These are phyloP conservation scores for Eurypyga helias DNA, from an alignment of 2,113 vertebrate species.

Conservation along the genomic window DNA sequence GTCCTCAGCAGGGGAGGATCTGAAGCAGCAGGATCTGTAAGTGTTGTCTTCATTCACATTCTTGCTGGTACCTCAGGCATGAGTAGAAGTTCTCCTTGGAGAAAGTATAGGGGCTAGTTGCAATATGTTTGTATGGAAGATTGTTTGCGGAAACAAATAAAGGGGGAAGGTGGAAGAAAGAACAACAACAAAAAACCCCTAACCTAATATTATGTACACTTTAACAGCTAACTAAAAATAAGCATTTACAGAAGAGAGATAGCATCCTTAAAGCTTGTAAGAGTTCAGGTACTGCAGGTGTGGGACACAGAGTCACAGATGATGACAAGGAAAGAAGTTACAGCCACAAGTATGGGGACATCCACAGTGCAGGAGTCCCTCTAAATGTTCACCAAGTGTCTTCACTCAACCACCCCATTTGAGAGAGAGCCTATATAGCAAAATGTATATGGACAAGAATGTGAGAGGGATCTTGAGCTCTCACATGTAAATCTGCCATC, in stretches of 20 bases:
- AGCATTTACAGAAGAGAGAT: neutral
- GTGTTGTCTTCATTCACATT: neutral
- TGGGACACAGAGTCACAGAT: neutral
- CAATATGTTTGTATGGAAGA: neutral
- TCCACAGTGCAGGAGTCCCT: neutral
- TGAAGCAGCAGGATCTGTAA: neutral
- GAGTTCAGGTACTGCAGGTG: neutral
- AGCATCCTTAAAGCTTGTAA: neutral
- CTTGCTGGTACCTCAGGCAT: neutral
- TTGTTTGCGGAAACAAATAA: neutral
- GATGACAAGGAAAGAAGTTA: neutral
- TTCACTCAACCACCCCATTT: neutral
- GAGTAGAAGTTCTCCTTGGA: neutral
- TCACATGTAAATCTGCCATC: neutral
- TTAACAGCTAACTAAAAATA: neutral
- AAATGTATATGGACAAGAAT: neutral
- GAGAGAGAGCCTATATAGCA: neutral
- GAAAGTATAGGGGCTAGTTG: neutral
- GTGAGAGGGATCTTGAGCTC: neutral
- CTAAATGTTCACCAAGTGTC: accelerated
- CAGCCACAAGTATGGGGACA: neutral
- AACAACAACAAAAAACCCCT: neutral
- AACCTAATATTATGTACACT: neutral
- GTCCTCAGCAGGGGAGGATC: neutral
- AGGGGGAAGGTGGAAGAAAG: neutral